phyloP scores from a whole-genome alignment of 1,140 invertebrate species.

The Hylaeus volcanicus region DNA sequence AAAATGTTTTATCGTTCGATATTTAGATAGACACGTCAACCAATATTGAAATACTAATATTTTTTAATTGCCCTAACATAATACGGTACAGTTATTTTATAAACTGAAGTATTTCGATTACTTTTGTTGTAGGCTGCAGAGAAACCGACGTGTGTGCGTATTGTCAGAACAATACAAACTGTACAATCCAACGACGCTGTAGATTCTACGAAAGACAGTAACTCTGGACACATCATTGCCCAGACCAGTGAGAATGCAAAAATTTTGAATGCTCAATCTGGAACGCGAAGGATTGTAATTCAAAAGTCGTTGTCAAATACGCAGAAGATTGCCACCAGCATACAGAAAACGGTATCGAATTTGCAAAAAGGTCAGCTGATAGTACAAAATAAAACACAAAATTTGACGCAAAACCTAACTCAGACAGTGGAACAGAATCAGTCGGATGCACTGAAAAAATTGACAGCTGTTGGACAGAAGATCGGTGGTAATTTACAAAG shows the following conservation, averaged over 20 bases:
- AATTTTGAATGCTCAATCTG: constrained; percentile 37
- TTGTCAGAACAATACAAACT: constrained; percentile 70
- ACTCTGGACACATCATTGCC: constrained; percentile 19
- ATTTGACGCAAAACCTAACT: neutral
- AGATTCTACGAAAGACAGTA: constrained; percentile 40
- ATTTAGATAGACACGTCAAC: neutral
- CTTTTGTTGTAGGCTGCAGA: constrained; percentile 64
- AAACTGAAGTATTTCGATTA: constrained; percentile 2
- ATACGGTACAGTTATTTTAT: neutral
- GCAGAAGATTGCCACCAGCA: constrained; percentile 60
- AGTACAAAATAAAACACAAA: constrained; percentile 34
- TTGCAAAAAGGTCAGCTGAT: constrained; percentile 58
- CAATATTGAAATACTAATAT: neutral
- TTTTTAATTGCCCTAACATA: neutral
- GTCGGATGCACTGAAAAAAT: constrained; percentile 28
- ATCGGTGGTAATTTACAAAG: constrained; percentile 24
- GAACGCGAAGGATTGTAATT: constrained; percentile 66
- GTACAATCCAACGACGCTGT: constrained; percentile 55
- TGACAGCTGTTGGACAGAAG: constrained; percentile 22
- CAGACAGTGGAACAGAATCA: constrained; percentile 31
- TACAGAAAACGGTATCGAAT: constrained; percentile 68
- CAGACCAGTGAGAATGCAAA: constrained; percentile 41
- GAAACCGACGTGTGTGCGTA: constrained; percentile 62
- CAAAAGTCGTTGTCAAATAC: constrained; percentile 63
- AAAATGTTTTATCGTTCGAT: constrained; percentile 18